These are phyloP conservation scores for Leptopilina syphax DNA, from an alignment of 2,888 invertebrate genomes.

Conservation along the genomic window DNA sequence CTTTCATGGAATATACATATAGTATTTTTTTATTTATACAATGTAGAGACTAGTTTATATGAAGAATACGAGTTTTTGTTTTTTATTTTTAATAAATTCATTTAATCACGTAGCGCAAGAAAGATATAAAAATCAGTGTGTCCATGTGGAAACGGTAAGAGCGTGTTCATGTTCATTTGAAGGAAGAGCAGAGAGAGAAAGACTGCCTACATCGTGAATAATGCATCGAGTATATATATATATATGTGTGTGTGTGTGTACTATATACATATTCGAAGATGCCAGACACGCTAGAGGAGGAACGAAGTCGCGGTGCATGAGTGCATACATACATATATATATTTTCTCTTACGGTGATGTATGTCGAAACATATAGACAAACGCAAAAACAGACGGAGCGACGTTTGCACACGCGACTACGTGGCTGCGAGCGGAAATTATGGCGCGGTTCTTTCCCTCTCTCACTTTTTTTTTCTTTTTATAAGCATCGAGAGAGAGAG, in stretches of 20 bases:
- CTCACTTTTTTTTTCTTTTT: background rate
- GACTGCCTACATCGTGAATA: conserved; percentile 46
- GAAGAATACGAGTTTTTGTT: background rate
- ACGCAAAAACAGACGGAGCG: conserved; percentile 2
- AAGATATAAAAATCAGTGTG: conserved; percentile 1
- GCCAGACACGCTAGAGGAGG: conserved; percentile 46
- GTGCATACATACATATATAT: background rate
- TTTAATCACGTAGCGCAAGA: conserved; percentile 1
- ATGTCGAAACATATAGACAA: conserved; percentile 38
- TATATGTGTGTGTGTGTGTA: no score
- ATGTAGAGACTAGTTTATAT: background rate
- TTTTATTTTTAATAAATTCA: background rate
- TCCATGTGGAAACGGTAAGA: background rate
- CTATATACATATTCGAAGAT: conserved; percentile 38
- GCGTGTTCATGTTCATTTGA: conserved; percentile 29
- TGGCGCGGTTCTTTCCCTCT: background rate
- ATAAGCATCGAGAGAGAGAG: background rate
- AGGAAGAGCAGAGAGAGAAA: conserved; percentile 30
- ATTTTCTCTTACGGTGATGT: background rate
- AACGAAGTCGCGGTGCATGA: conserved; percentile 6
- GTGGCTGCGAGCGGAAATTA: conserved; percentile 34
- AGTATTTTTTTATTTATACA: no score
- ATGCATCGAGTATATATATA: conserved; percentile 49
- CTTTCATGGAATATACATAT: background rate
- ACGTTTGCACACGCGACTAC: conserved; percentile 32